Evolutionary conservation across 2,113 vertebrate genomes (phyloP).

Genomic region (Phalacrocorax brasilianus): DNA sequence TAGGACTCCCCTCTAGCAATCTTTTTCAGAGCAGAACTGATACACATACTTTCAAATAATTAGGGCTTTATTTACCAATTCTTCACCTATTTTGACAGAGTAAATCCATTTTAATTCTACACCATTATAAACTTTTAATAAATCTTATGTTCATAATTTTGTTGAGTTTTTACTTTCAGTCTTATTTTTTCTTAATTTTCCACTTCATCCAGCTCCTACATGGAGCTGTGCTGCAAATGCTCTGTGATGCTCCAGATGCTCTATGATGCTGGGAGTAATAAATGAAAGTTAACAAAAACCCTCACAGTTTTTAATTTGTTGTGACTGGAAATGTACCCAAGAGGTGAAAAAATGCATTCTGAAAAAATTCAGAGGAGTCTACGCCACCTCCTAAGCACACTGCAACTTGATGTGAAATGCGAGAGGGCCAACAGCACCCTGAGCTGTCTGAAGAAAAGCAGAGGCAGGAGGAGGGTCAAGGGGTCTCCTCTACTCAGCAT

Average conservation of each 20-base stretch:
- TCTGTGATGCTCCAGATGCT: not conserved
- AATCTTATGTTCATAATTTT: not conserved
- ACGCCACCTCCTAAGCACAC: accelerated
- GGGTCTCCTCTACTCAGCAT: too few species aligned
- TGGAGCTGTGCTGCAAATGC: not conserved
- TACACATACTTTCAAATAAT: accelerated
- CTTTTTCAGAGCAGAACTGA: not conserved
- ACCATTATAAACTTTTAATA: not conserved
- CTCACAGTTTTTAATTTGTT: not conserved
- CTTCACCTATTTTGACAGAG: not conserved
- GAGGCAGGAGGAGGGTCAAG: not conserved
- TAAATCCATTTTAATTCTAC: not conserved
- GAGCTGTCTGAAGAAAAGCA: not conserved
- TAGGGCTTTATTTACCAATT: not conserved
- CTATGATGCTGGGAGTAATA: not conserved
- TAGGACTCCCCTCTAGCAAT: not conserved
- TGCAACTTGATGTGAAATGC: not conserved
- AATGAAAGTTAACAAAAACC: not conserved
- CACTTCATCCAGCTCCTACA: not conserved
- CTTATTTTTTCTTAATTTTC: not conserved
- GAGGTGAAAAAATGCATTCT: not conserved
- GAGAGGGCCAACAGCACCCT: not conserved
- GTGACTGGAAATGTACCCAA: not conserved
- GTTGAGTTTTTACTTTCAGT: not conserved
- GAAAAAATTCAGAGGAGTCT: not conserved